Percentiles rank a stretch among this genome's conserved stretches.
These are phyloP conservation scores for Poeciliopsis gracilis DNA, from an alignment of 2,797 vertebrate species.

Conservation along the genomic window DNA sequence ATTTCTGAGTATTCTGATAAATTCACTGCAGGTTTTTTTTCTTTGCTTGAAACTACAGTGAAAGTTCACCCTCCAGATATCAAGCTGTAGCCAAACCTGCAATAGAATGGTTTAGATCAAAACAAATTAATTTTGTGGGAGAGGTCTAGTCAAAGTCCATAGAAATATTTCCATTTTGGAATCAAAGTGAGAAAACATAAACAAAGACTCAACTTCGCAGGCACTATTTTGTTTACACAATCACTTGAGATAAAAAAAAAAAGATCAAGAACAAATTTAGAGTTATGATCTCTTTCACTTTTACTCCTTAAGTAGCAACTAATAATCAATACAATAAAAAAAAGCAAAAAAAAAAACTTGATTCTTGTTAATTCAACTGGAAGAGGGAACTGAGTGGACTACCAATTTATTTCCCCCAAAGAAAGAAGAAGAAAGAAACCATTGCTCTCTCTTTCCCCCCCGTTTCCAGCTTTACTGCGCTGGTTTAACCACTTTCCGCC, in stretches of 20 bases:
- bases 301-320: neutral
- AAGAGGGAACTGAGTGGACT: slow-evolving; percentile 7
- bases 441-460: neutral
- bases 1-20: no score
- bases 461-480: slow-evolving; percentile 17
- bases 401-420: slow-evolving; percentile 10
- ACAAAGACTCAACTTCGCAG: neutral
- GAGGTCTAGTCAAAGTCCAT: neutral
- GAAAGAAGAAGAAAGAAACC: neutral
- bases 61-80: neutral
- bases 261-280: neutral
- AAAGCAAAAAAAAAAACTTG: neutral
- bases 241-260: slow-evolving; percentile 1
- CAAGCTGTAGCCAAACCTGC: neutral
- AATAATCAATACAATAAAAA: slow-evolving; percentile 2
- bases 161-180: neutral
- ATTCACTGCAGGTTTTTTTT: no score
- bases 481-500: slow-evolving; percentile 20
- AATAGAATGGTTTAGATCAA: neutral
- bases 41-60: neutral
- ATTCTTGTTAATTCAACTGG: slow-evolving; percentile 8
- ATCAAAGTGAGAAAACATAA: neutral
- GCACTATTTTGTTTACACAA: neutral
- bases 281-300: slow-evolving; percentile 1
- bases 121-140: neutral